These are phyloP conservation scores for Drosophila parabipectinata DNA, from an alignment of 1,140 invertebrate species.

Conservation along the genomic window DNA sequence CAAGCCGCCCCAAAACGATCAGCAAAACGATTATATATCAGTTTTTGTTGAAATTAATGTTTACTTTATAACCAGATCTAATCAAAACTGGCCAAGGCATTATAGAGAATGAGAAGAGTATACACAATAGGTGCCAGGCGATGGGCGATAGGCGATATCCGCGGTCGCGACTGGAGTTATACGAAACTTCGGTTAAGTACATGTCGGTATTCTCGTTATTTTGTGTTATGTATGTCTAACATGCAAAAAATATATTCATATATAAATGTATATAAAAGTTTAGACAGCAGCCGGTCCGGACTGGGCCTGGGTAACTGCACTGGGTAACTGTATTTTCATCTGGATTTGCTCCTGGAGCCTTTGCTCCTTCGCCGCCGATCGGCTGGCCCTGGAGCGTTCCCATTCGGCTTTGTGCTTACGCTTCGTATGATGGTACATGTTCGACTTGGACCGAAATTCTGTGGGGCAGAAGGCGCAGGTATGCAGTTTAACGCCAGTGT, in stretches of 20 bases:
- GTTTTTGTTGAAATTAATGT: conserved; percentile 23
- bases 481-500: conserved; percentile 81
- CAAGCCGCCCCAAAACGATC: background rate
- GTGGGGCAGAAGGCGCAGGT: conserved; percentile 81
- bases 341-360: conserved; percentile 18
- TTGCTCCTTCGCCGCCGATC: conserved; percentile 58
- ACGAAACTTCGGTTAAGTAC: conserved; percentile 40
- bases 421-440: conserved; percentile 83
- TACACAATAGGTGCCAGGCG: conserved; percentile 39
- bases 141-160: no score
- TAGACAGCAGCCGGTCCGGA: conserved; percentile 27
- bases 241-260: conserved; percentile 7
- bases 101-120: conserved; percentile 53
- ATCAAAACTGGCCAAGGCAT: conserved; percentile 49
- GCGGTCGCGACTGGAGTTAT: conserved; percentile 25
- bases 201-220: conserved; percentile 26
- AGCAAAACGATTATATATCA: background rate
- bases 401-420: conserved; percentile 77
- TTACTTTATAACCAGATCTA: conserved; percentile 51
- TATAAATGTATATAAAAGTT: background rate
- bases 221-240: conserved; percentile 8
- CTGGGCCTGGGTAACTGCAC: conserved; percentile 8
- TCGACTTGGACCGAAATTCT: conserved; percentile 78
- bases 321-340: background rate
- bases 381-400: conserved; percentile 60